Evolutionary conservation across 35 echinoderm and acorn worm genomes (phyloP).

Genomic region (Lytechinus variegatus): DNA sequence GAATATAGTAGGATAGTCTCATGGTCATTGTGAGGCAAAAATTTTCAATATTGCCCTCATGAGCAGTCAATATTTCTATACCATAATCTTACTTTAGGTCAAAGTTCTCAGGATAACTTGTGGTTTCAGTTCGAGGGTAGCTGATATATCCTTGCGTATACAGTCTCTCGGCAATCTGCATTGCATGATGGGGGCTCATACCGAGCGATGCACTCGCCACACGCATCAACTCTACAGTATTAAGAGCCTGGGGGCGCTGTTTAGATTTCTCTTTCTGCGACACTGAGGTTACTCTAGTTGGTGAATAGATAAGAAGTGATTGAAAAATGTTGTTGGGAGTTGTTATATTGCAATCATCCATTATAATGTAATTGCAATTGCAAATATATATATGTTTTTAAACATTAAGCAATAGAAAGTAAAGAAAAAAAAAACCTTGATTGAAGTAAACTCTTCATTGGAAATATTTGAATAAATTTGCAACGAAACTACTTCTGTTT

Average conservation of each 20-base stretch:
- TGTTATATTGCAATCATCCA: not conserved
- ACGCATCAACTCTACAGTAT: constrained; percentile 95
- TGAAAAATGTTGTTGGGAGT: not conserved
- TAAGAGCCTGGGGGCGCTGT: constrained; percentile 87
- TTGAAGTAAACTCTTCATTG: too few relatives aligned
- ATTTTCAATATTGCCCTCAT: too few relatives aligned
- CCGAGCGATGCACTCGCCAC: constrained; percentile 87
- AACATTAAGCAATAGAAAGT: too few relatives aligned
- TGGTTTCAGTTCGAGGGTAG: constrained; percentile 95
- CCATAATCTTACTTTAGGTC: constrained; percentile 78
- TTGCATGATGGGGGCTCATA: constrained; percentile 97
- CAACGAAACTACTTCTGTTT: too few relatives aligned
- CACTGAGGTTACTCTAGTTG: constrained; percentile 74
- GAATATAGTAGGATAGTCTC: too few relatives aligned
- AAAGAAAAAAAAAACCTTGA: too few relatives aligned
- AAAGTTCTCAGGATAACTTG: constrained; percentile 89
- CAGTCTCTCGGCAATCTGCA: constrained; percentile 96
- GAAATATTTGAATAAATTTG: too few relatives aligned
- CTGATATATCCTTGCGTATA: constrained; percentile 98
- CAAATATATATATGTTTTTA: too few relatives aligned
- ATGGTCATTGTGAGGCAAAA: too few relatives aligned
- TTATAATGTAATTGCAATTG: too few relatives aligned
- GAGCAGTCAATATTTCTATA: too few relatives aligned
- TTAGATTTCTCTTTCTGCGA: constrained; percentile 86
- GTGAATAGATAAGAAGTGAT: not conserved